These are phyloP conservation scores for Drosophila algonquin DNA, from an alignment of 2,888 invertebrate species.

Conservation along the genomic window DNA sequence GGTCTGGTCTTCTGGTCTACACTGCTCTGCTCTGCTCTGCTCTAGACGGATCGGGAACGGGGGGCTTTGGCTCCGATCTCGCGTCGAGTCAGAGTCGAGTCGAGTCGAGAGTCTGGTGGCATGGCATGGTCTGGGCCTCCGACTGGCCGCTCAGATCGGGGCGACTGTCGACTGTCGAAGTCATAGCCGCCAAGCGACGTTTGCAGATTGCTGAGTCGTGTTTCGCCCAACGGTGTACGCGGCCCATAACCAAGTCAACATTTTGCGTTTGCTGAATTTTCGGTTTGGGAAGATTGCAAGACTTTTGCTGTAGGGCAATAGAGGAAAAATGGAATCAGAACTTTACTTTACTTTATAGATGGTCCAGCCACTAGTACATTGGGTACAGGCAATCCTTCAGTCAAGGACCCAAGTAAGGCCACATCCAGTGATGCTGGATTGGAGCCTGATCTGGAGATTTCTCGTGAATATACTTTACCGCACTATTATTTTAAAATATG, in stretches of 20 bases:
- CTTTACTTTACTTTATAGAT: too few relatives aligned
- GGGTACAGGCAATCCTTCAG: too few relatives aligned
- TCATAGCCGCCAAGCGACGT: constrained; percentile 68
- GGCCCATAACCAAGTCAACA: constrained; percentile 65
- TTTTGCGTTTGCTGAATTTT: constrained; percentile 19
- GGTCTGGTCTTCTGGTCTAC: constrained; percentile 41
- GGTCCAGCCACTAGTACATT: too few relatives aligned
- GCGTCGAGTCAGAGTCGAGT: constrained; percentile 7
- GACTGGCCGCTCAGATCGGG: constrained; percentile 68
- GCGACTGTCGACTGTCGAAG: constrained; percentile 68
- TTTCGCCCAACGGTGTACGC: constrained; percentile 70
- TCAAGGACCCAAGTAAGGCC: too few relatives aligned
- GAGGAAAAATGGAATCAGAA: neutral
- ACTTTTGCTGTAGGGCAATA: neutral
- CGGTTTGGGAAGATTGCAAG: neutral
- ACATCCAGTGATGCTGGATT: too few relatives aligned
- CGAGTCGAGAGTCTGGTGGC: constrained; percentile 9
- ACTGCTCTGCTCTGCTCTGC: constrained; percentile 15
- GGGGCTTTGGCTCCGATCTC: neutral
- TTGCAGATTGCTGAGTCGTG: constrained; percentile 76
- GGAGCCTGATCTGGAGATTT: too few relatives aligned
- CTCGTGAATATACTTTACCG: too few relatives aligned
- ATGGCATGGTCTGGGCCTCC: constrained; percentile 27
- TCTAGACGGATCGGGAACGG: neutral
- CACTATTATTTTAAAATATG: too few relatives aligned